These are phyloP conservation scores for Pyrochroa serraticornis DNA, from an alignment of 2,888 invertebrate species.

Conservation along the genomic window DNA sequence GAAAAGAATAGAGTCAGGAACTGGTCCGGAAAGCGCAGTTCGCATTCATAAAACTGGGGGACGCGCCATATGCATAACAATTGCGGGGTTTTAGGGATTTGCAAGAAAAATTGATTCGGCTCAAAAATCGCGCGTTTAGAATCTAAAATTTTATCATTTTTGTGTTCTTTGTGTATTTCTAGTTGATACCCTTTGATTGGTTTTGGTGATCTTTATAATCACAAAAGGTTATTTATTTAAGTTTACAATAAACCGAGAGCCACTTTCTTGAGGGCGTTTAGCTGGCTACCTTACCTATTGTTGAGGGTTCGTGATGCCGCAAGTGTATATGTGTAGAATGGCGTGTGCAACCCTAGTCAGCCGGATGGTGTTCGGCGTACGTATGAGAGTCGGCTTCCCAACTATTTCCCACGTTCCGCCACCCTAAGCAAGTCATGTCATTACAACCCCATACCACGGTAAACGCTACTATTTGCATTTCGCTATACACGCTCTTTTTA, in stretches of 20 bases:
- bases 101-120: neutral
- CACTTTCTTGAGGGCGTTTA: slow-evolving; percentile 15
- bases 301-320: slow-evolving; percentile 26
- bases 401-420: slow-evolving; percentile 56
- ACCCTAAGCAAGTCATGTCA: slow-evolving; percentile 53
- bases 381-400: slow-evolving; percentile 55
- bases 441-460: slow-evolving; percentile 47
- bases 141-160: neutral
- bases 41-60: too few species aligned
- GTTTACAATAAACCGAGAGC: neutral
- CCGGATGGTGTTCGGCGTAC: slow-evolving; percentile 42
- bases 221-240: neutral
- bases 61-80: too few species aligned
- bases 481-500: slow-evolving; percentile 33
- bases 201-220: neutral
- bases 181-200: neutral
- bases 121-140: neutral
- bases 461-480: slow-evolving; percentile 46
- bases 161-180: too few species aligned
- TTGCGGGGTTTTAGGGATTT: neutral
- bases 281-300: slow-evolving; percentile 19
- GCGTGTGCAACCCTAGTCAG: slow-evolving; percentile 40
- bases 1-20: too few species aligned
- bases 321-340: slow-evolving; percentile 29
- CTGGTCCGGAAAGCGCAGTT: too few species aligned